A percentile compares a stretch with the other conserved stretches of the same genome.
These are phyloP conservation scores for Liparis tanakae DNA, from an alignment of 2,797 vertebrate genomes.

Conservation along the genomic window DNA sequence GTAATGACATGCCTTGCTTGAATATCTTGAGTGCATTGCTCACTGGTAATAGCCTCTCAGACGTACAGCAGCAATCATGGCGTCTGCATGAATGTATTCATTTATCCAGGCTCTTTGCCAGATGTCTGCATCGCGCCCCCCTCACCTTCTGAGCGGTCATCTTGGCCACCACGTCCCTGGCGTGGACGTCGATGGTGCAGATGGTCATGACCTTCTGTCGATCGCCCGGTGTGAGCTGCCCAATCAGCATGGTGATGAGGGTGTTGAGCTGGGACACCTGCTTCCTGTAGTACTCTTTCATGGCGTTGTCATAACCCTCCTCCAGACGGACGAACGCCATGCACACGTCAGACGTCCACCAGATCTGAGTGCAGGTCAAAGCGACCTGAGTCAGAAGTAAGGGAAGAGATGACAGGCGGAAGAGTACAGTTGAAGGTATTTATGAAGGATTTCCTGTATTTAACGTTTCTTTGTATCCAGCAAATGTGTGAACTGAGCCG, in stretches of 20 bases:
- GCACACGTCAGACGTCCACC: constrained; percentile 94
- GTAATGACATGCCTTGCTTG: constrained; percentile 40
- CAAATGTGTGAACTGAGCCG: constrained; percentile 1
- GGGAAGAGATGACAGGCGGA: background rate
- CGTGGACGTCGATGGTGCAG: constrained; percentile 96
- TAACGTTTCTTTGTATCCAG: background rate
- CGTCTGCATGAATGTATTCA: constrained; percentile 18
- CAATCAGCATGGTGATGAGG: constrained; percentile 92
- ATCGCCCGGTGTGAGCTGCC: constrained; percentile 90
- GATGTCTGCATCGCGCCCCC: background rate
- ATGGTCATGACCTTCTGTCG: constrained; percentile 97
- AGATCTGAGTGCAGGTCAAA: constrained; percentile 94
- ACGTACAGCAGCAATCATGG: constrained; percentile 22
- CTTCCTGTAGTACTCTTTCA: constrained; percentile 95
- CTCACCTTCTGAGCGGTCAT: constrained; percentile 92
- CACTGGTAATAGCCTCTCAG: constrained; percentile 43
- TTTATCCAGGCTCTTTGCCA: background rate
- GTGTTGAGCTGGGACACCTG: constrained; percentile 89
- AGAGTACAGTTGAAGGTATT: background rate
- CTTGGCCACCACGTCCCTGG: constrained; percentile 94
- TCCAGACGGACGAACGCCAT: constrained; percentile 92
- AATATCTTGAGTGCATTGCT: constrained; percentile 50
- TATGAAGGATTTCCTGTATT: background rate
- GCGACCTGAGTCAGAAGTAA: constrained; percentile 83
- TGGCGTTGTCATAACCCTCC: constrained; percentile 91